phyloP scores from a whole-genome alignment of 2,113 vertebrate species.

The Daphoenositta chrysoptera region DNA sequence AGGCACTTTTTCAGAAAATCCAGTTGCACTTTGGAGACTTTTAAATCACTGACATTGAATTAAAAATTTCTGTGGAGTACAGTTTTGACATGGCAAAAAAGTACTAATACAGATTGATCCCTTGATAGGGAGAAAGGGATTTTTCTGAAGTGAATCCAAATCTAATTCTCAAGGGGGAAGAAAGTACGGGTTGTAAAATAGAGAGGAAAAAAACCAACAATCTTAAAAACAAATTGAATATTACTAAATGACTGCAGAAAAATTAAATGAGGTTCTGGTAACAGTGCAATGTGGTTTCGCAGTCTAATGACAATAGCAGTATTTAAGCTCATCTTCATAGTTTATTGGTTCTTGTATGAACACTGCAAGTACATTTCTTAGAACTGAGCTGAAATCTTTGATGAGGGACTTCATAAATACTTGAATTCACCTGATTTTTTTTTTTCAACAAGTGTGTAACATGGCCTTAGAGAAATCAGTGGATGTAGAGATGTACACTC shows the following conservation, averaged over 20 bases:
- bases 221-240: background rate
- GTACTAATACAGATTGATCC: background rate
- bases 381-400: background rate
- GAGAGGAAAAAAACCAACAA: accelerated
- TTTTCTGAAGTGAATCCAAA: background rate
- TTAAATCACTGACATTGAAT: background rate
- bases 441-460: background rate
- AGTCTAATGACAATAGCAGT: background rate
- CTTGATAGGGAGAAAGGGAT: background rate
- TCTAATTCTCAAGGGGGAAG: background rate
- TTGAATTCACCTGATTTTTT: background rate
- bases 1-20: background rate
- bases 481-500: background rate
- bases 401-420: background rate
- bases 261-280: background rate
- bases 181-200: background rate
- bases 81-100: background rate
- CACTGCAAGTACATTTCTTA: background rate
- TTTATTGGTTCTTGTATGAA: background rate
- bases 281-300: background rate
- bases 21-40: background rate
- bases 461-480: background rate
- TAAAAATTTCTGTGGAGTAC: background rate
- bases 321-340: background rate
- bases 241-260: background rate